phyloP scores from a whole-genome alignment of 2,113 vertebrate species.

The Promerops cafer region DNA sequence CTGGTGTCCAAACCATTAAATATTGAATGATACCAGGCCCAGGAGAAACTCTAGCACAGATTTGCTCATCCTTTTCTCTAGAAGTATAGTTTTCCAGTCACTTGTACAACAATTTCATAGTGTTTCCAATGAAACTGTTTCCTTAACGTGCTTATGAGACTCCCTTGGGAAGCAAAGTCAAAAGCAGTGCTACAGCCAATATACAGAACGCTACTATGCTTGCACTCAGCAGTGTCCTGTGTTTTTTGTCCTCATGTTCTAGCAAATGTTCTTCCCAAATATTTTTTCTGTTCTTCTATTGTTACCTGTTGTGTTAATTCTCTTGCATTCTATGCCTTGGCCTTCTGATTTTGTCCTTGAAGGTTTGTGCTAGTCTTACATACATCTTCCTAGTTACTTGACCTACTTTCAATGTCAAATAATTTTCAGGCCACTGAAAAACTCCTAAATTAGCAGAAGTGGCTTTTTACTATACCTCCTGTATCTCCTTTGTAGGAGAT shows the following conservation, averaged over 20 bases:
- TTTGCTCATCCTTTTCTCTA: background rate
- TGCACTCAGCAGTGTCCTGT: background rate
- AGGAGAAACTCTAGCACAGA: background rate
- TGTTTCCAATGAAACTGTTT: background rate
- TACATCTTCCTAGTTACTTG: background rate
- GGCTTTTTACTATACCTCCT: background rate
- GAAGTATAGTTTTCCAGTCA: background rate
- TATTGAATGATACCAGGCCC: background rate
- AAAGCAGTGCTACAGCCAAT: background rate
- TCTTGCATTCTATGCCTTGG: background rate
- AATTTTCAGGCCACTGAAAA: constrained; percentile 21
- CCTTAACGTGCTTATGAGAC: background rate
- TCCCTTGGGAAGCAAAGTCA: background rate
- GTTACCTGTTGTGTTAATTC: background rate
- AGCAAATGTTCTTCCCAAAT: background rate
- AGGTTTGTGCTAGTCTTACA: background rate
- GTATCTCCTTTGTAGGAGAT: background rate
- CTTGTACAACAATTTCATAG: background rate
- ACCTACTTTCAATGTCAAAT: background rate
- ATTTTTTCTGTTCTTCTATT: background rate
- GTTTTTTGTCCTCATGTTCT: background rate
- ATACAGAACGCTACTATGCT: background rate
- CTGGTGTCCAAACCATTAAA: background rate
- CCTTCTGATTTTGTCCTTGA: background rate
- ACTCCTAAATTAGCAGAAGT: background rate